Percentiles rank a stretch among this genome's conserved stretches.
Evolutionary conservation across 2,113 vertebrate genomes (phyloP).

Genomic region (Chloebia gouldiae): DNA sequence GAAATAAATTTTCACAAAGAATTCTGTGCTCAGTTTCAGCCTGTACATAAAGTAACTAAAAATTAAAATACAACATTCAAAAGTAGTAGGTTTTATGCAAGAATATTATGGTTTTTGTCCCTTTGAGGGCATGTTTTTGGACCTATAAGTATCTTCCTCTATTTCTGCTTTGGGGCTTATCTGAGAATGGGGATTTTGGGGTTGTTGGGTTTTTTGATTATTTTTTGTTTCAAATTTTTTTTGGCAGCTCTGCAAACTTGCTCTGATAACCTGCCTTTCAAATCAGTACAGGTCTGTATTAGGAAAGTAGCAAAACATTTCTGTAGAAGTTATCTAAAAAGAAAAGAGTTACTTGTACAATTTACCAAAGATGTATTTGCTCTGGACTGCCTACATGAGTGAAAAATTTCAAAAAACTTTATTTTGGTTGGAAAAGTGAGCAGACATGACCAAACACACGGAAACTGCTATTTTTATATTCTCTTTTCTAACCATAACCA

Average conservation of each 20-base stretch:
- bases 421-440: slow-evolving; percentile 63
- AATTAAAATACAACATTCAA: background rate
- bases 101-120: background rate
- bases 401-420: slow-evolving; percentile 12
- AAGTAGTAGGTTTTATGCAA: background rate
- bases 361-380: slow-evolving; percentile 4
- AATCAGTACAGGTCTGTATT: background rate
- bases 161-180: background rate
- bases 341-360: background rate
- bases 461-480: slow-evolving; percentile 30
- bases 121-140: background rate
- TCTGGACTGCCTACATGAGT: background rate
- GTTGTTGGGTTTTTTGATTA: background rate
- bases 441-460: slow-evolving; percentile 59
- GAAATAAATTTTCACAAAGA: background rate
- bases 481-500: slow-evolving; percentile 35
- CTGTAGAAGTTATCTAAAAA: background rate
- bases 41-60: background rate
- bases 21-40: background rate
- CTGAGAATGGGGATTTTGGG: background rate
- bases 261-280: background rate
- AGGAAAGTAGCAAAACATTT: background rate
- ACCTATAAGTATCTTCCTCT: background rate
- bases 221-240: background rate
- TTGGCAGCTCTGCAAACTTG: background rate